Evolutionary conservation across 2,888 invertebrate species (phyloP), one percentile per base, ranked within the genome.

Genomic region (Lepidocyrtoides sp.): DNA sequence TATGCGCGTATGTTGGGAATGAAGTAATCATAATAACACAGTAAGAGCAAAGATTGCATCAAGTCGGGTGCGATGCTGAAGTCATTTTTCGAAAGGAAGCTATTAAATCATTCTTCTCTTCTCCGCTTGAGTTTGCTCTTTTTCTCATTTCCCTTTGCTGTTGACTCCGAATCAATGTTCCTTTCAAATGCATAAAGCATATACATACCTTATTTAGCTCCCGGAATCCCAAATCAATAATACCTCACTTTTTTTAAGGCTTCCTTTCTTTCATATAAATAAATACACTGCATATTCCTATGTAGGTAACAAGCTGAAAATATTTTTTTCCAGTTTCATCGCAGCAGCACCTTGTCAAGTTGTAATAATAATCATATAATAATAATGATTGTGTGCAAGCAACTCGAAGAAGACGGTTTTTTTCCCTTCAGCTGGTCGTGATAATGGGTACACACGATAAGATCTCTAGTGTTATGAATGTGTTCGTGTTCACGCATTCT

Each of bases 61-160:
- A 23, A 72, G 66, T 69, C 54, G 88, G 88, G 88, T 89, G 88
- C 88, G 82, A 89, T 72, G 88, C 51, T 81, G 10, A 89, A 89
- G 82, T 89, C 88, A 89, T 23, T 89, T 89, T 89, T 81, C 41
- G 54, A 89, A 89, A 82, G 88, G 72, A 89, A 89, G 63, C 88
- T 82, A 89, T 89, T 89, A 89, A 89, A 89, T 89, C 88, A 89
- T 89, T 89, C 88, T 48, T 72, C 44, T 66, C 82, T 66, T 72
- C 63, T 48, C 32, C 2, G 7, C 8, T 7, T 0, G 26, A 54
- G 36, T 86, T 86, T 87, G 63, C 51, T 79, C 66, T 75, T 57
- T 77, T 63, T 29, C 23, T 48, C 77, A 10, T 51, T n/a, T 51
- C 51, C 60, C 48, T 75, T 20, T 2, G 41, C 72, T 17, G 10